Evolutionary conservation across 2,113 vertebrate species (phyloP), one percentile per base, ranked within the genome.

Genomic region (Zosterops japonicus): DNA sequence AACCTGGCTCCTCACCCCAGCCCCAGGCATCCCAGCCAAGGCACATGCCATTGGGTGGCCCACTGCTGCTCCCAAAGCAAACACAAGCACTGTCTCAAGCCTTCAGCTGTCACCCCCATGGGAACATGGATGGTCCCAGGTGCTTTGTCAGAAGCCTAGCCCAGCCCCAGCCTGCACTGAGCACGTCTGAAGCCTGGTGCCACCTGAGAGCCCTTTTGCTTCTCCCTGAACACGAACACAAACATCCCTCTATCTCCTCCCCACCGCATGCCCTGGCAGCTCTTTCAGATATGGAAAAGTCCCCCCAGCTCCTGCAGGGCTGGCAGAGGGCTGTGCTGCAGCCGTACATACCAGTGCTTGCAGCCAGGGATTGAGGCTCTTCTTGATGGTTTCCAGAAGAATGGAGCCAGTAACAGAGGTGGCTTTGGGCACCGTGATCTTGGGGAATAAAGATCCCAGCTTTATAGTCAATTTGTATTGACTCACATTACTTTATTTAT

Each of bases 401-500:
- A 60, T 1, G 0, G 42, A 47, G 55, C 82, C 23, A 1, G 61
- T 7, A 11, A 8, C 80, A 60, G 89, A 56, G 59, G 72, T 5
- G 60, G 70, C 70, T 94, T 28, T 47, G 76, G 70, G 77, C 74
- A n/a, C 65, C 3, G 1, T 27, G 4, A 27, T 5, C 83, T 75
- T 5, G 15, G 35, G 69, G 87, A 91, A 61, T 42, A 42, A 76
- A 90, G 76, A 81, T 78, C 91, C 52, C 6, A 0, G 78, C 90
- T 97, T 85, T 91, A 74, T 24, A 82, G 74, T 19, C 83, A 78
- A 59, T 92, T 95, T 44, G 10, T 39, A 88, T 90, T 69, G 93
- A 95, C 93, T 96, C 95, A 87, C 70, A 36, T 71, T 67, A 50
- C 95, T 92, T 83, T 85, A 57, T 94, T 96, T 95, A 93, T 96